Evolutionary conservation across 2,113 vertebrate genomes (phyloP), one percentile per base, ranked within the genome.

Genomic region (Sebastes schlegelii): DNA sequence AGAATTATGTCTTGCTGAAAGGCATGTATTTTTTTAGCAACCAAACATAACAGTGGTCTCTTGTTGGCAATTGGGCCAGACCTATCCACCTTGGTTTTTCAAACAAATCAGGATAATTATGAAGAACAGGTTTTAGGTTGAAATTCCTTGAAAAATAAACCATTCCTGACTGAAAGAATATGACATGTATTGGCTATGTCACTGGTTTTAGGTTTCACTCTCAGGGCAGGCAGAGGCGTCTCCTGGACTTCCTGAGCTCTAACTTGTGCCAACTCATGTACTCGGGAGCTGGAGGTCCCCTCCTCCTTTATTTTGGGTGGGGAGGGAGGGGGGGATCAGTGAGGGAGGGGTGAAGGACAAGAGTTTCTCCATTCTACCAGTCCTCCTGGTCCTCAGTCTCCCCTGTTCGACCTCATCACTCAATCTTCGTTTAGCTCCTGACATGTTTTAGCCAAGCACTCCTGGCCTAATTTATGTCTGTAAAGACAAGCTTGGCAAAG

Each of bases 141-240:
- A 94, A 95, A 95, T 95, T 95, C 92, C 93, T 92, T 91, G 86
- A 92, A 96, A 96, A 96, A 95, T 95, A 96, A 95, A 95, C 93
- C 84, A 77, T 92, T 94, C 91, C 84, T 94, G 94, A 94, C 89
- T 83, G 85, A 93, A 89, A 85, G 94, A 94, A 92, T 92, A 93
- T 95, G 95, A 95, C 95, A 95, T 95, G 93, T 90, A 95, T 94
- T 95, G 94, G 91, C 93, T 94, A 88, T 94, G 95, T 95, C 93
- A 94, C 87, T 89, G 94, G 95, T 95, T 93, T 96, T 94, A 88
- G 85, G 93, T 96, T 96, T 94, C 94, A 83, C 90, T 94, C 85
- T 89, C 74, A 79, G 90, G 86, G 93, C 83, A 88, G 88, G 88
- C 93, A 89, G 94, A 95, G 95, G 93, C 93, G 94, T 96, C 95